Percentiles rank a stretch among this genome's conserved stretches.
These are phyloP conservation scores for Sarcophaga bullata DNA, from an alignment of 1,140 invertebrate species.

Conservation along the genomic window DNA sequence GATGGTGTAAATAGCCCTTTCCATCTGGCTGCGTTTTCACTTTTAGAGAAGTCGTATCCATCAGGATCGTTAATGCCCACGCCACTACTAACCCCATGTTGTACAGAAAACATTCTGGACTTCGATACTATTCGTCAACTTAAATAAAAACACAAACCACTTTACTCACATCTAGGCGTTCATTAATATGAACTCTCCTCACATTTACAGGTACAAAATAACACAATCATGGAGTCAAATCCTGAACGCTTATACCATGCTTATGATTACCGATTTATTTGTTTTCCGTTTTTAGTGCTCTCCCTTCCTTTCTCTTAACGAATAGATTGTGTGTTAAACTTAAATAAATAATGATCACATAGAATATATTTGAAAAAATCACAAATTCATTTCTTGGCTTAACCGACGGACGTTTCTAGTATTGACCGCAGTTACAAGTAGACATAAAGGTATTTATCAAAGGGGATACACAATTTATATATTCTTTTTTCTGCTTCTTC, in stretches of 20 bases:
- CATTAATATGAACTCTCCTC: not conserved
- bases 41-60: slow-evolving; percentile 87
- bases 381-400: too few species aligned
- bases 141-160: not conserved
- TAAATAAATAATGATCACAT: too few species aligned
- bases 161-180: not conserved
- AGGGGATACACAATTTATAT: slow-evolving; percentile 32
- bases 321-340: too few species aligned
- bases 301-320: too few species aligned
- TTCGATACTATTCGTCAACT: too few species aligned
- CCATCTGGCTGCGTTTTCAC: slow-evolving; percentile 90
- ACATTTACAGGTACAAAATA: not conserved
- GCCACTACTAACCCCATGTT: slow-evolving; percentile 42
- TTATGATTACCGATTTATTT: not conserved
- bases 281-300: too few species aligned
- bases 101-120: slow-evolving; percentile 52
- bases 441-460: slow-evolving; percentile 5
- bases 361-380: too few species aligned
- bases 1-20: slow-evolving; percentile 86
- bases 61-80: slow-evolving; percentile 33
- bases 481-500: slow-evolving; percentile 17
- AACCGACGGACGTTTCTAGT: not conserved
- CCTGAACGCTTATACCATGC: not conserved
- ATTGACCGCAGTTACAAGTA: slow-evolving; percentile 7
- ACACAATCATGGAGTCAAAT: not conserved